Conservation (phyloP, 2,888 invertebrate genomes). For the Sepioteuthis lessoniana region DNA sequence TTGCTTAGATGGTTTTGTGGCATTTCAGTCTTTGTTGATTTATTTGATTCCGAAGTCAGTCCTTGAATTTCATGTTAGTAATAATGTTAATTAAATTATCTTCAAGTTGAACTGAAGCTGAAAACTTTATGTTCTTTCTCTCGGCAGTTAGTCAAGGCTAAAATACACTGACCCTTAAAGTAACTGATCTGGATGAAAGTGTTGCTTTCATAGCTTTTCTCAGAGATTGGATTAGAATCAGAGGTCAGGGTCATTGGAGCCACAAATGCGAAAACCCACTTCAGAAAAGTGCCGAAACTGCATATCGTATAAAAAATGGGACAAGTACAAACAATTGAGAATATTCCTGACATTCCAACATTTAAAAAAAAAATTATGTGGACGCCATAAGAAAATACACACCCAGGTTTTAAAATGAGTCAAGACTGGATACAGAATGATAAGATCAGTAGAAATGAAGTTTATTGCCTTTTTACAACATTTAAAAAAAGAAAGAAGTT, state of each 20-base stretch:
- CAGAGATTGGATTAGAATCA: neutral
- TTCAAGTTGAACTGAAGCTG: too few species aligned
- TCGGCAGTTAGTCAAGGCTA: too few species aligned
- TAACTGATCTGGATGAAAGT: neutral
- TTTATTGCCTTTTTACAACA: neutral
- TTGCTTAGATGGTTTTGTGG: too few species aligned
- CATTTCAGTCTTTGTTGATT: too few species aligned
- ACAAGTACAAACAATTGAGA: neutral
- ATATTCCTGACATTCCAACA: neutral
- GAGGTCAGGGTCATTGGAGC: neutral
- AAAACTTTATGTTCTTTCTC: too few species aligned
- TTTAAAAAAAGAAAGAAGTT: neutral
- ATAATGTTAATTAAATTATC: too few species aligned
- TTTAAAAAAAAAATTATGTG: neutral
- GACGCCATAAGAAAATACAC: slow-evolving; percentile 2
- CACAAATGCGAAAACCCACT: neutral
- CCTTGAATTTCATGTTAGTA: too few species aligned
- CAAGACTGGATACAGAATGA: neutral
- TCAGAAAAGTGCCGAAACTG: slow-evolving; percentile 33
- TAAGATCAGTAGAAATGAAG: slow-evolving; percentile 8
- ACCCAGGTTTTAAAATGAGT: neutral
- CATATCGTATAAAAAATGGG: neutral
- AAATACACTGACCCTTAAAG: neutral
- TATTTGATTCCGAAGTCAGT: too few species aligned
- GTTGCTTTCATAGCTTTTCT: neutral